phyloP scores from a whole-genome alignment of 2,797 vertebrate species.

The Mus spretus region DNA sequence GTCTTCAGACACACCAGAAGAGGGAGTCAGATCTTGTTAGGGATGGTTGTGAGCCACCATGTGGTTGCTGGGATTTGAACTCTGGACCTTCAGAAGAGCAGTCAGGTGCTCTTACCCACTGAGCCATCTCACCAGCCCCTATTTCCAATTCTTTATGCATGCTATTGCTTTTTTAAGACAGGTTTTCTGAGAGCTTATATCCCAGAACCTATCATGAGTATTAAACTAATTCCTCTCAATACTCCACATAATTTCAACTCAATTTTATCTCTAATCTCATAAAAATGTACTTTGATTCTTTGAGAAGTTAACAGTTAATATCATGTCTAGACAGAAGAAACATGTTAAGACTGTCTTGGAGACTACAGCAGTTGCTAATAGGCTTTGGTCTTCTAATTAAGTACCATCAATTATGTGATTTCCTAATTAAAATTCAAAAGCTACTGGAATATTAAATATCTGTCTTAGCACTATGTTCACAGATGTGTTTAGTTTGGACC shows the following conservation, averaged over 20 bases:
- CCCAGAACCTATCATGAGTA: not conserved
- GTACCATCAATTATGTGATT: not conserved
- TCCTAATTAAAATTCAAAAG: conserved; percentile 62
- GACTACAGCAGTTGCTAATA: not conserved
- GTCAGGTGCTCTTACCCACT: too few species aligned
- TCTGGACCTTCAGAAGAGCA: too few species aligned
- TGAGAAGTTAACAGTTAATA: conserved; percentile 44
- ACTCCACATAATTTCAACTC: conserved; percentile 41
- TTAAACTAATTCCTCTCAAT: conserved; percentile 40
- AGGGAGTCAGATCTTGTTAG: too few species aligned
- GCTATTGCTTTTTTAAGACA: conserved; percentile 21
- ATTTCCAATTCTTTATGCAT: conserved; percentile 19
- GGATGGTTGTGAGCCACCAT: too few species aligned
- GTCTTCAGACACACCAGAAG: too few species aligned
- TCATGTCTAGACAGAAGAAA: conserved; percentile 35
- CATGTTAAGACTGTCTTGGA: not conserved
- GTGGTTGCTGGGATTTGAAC: too few species aligned
- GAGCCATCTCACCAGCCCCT: too few species aligned
- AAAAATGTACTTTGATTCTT: conserved; percentile 3
- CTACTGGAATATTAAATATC: not conserved
- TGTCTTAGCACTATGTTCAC: conserved; percentile 13
- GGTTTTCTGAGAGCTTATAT: not conserved
- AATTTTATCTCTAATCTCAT: conserved; percentile 19
- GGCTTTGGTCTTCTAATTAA: conserved; percentile 8
- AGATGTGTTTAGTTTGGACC: conserved; percentile 30